Evolutionary conservation across 2,113 vertebrate species (phyloP).

Genomic region (Mugil cephalus): DNA sequence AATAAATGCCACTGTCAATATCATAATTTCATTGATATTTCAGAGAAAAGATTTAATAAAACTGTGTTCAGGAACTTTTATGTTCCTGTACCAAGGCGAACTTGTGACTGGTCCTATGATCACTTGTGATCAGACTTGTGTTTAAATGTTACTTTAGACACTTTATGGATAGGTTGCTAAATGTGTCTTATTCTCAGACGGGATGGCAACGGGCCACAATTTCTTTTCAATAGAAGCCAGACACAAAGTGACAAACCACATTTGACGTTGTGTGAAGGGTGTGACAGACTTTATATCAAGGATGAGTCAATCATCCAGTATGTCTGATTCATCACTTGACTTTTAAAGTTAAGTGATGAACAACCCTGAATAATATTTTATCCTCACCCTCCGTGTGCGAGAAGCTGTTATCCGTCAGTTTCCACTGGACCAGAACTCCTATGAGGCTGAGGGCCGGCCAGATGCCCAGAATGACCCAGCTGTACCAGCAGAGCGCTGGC

Average conservation of each 20-base stretch:
- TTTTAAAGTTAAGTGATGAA: too few relatives aligned
- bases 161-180: neutral
- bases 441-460: constrained; percentile 89
- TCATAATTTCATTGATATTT: neutral
- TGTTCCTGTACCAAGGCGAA: too few relatives aligned
- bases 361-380: neutral
- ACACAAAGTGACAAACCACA: neutral
- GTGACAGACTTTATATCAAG: too few relatives aligned
- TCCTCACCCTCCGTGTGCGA: constrained; percentile 87
- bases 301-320: too few relatives aligned
- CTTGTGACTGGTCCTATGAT: too few relatives aligned
- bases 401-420: constrained; percentile 86
- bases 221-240: too few relatives aligned
- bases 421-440: constrained; percentile 90
- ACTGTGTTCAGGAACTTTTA: too few relatives aligned
- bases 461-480: constrained; percentile 89
- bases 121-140: too few relatives aligned
- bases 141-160: neutral
- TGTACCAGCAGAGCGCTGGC: constrained; percentile 89
- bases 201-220: too few relatives aligned
- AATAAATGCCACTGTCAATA: too few relatives aligned
- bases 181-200: neutral
- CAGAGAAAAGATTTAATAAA: neutral
- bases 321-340: too few relatives aligned
- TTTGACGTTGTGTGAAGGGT: too few relatives aligned